Percentiles rank a stretch among this genome's conserved stretches.
phyloP scores from a whole-genome alignment of 2,797 vertebrate species.

The Falco peregrinus region DNA sequence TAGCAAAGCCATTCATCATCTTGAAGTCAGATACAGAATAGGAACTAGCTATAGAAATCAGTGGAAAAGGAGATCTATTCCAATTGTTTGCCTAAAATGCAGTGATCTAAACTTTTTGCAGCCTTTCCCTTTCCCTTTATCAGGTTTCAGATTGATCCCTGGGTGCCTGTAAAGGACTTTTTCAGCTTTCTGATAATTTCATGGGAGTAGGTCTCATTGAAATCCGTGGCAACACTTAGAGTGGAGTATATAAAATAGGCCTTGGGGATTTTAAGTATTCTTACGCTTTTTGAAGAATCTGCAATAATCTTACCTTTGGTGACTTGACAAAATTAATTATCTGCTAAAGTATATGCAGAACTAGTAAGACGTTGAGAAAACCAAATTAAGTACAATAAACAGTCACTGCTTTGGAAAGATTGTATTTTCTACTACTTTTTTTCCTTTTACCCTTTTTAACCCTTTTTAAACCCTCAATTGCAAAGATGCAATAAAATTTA shows the following conservation, averaged over 20 bases:
- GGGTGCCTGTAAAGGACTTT: background rate
- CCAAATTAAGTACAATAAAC: background rate
- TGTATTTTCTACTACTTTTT: background rate
- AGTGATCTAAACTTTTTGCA: background rate
- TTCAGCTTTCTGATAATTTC: background rate
- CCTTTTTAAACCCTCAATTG: background rate
- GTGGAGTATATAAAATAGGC: background rate
- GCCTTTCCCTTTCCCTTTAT: too few species aligned
- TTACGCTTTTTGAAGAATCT: background rate
- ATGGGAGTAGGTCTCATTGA: background rate
- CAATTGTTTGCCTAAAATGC: background rate
- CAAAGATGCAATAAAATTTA: background rate
- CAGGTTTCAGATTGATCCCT: background rate
- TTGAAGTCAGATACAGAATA: background rate
- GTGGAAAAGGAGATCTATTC: background rate
- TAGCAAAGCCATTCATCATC: background rate
- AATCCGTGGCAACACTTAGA: background rate
- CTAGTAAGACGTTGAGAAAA: background rate
- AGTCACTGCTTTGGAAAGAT: background rate
- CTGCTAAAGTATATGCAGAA: background rate
- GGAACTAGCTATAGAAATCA: background rate
- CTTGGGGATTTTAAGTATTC: background rate
- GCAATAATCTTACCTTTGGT: background rate
- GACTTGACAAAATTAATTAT: background rate
- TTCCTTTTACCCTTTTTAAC: background rate